phyloP scores from a whole-genome alignment of 2,888 invertebrate species.

The Clitarchus hookeri region DNA sequence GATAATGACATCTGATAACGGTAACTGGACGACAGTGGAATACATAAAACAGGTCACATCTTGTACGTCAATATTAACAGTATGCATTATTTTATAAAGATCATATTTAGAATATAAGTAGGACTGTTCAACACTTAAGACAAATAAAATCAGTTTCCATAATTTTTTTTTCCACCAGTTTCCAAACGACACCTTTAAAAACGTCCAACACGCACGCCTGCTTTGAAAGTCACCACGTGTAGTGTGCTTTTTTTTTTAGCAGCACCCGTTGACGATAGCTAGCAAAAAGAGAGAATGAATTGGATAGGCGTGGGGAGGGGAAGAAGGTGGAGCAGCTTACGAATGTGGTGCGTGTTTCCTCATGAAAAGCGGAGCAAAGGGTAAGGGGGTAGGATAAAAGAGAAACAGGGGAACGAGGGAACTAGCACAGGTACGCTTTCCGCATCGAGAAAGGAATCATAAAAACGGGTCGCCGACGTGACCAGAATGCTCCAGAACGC shows the following conservation, averaged over 20 bases:
- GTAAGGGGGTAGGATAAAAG: not conserved
- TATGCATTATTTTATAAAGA: too few relatives aligned
- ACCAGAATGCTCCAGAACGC: not conserved
- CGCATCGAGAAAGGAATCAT: constrained; percentile 4
- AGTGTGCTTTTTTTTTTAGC: not conserved
- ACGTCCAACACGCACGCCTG: not conserved
- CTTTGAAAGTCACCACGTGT: not conserved
- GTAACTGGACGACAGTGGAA: too few relatives aligned
- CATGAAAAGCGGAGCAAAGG: not conserved
- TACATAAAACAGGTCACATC: too few relatives aligned
- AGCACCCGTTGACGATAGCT: not conserved
- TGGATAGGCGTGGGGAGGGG: not conserved
- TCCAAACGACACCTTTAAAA: not conserved
- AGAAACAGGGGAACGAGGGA: not conserved
- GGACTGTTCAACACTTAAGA: too few relatives aligned
- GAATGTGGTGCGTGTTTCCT: constrained; percentile 7
- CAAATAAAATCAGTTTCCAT: too few relatives aligned
- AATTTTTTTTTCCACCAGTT: not conserved
- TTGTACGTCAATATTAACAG: too few relatives aligned
- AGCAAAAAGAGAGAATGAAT: not conserved
- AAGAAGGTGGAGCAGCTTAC: not conserved
- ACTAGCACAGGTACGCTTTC: constrained; percentile 5
- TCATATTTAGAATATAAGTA: too few relatives aligned
- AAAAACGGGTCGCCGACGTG: not conserved
- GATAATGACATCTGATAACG: too few relatives aligned